Conservation (phyloP, 2,113 vertebrate genomes). For the Fulmarus glacialis region DNA sequence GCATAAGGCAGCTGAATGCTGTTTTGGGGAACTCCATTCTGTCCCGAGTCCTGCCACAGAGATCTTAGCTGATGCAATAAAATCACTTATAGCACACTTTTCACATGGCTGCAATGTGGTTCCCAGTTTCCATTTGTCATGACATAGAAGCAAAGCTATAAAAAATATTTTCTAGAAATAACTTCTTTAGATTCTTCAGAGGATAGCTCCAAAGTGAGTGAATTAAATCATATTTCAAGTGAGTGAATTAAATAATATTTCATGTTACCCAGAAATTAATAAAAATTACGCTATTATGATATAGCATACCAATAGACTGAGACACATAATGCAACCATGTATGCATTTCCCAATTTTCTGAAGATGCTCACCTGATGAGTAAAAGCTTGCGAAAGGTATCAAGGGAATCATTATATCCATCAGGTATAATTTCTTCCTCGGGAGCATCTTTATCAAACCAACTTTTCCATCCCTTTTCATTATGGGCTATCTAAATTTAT, state of each 20-base stretch:
- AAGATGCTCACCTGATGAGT: constrained; percentile 74
- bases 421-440: constrained; percentile 77
- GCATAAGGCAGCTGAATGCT: not conserved
- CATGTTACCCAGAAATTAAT: not conserved
- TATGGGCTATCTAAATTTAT: constrained; percentile 63
- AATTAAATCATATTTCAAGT: not conserved
- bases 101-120: not conserved
- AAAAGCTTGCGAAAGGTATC: constrained; percentile 77
- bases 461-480: constrained; percentile 77
- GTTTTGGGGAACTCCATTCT: not conserved
- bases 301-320: not conserved
- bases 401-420: constrained; percentile 76
- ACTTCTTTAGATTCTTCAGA: not conserved
- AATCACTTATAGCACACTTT: not conserved
- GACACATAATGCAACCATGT: not conserved
- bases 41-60: not conserved
- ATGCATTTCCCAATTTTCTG: not conserved
- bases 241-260: not conserved
- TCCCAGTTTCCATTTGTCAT: not conserved
- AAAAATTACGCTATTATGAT: not conserved
- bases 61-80: not conserved
- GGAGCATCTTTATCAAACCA: constrained; percentile 81
- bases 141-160: not conserved
- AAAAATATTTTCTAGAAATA: not conserved
- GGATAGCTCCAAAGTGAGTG: not conserved